Conservation (phyloP, 2,888 invertebrate species). For the Cyclophora albipunctata region DNA sequence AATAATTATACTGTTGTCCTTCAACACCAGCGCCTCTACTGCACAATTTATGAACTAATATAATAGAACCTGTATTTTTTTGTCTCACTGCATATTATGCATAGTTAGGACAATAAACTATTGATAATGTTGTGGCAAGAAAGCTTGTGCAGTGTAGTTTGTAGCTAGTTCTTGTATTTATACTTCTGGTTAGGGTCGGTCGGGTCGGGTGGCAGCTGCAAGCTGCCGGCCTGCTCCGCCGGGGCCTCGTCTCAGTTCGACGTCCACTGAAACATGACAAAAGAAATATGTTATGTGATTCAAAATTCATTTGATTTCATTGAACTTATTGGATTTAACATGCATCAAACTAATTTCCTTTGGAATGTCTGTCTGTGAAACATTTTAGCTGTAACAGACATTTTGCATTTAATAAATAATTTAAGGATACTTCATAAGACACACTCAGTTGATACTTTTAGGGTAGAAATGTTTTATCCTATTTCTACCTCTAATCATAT, state of each 20-base stretch:
- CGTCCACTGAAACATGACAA: slow-evolving; percentile 46
- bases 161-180: slow-evolving; percentile 43
- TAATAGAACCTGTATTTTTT: too few species aligned
- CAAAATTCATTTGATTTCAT: not conserved
- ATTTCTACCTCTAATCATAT: not conserved
- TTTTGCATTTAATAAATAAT: not conserved
- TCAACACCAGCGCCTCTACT: too few species aligned
- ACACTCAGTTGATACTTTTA: not conserved
- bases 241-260: slow-evolving; percentile 47
- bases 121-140: too few species aligned
- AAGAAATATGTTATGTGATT: not conserved
- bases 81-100: too few species aligned
- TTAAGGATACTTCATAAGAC: too few species aligned
- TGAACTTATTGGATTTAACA: not conserved
- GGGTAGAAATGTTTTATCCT: not conserved
- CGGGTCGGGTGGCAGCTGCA: slow-evolving; percentile 20
- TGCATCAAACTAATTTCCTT: not conserved
- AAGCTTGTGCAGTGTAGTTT: too few species aligned
- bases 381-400: not conserved
- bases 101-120: too few species aligned
- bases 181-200: slow-evolving; percentile 28
- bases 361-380: not conserved
- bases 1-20: too few species aligned
- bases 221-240: slow-evolving; percentile 9
- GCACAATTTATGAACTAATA: too few species aligned